Base-by-base conservation (phyloP, 2,113 vertebrate species). In the Pterophyllum scalare region DNA sequence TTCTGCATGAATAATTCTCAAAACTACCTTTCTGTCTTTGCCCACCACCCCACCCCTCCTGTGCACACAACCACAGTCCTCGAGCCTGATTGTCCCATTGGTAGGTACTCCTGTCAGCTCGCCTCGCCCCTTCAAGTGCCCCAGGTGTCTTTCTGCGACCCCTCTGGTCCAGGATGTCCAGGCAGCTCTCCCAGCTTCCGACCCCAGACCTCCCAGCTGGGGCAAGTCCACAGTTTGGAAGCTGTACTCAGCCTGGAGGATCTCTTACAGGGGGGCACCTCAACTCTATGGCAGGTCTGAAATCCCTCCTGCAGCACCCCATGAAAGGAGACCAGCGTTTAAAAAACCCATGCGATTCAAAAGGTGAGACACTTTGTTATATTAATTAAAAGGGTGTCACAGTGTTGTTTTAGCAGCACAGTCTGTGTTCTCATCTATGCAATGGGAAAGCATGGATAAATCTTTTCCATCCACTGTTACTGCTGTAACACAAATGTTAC, bases 121-220 rank as follows among this genome's bases (percentile, higher is more conserved):
- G 54, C 80, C 84, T 90, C 85, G 52, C 85, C 87, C 77, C 84
- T 84, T 83, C 76, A 86, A 89, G 91, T 79, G 77, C 89, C 81
- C 89, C 88, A 91, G 89, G 90, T 90, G 87, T 88, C 75, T 87
- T 31, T 89, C 62, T 77, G 84, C 35, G 77, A 82, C 81, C 88
- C 38, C 60, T 90, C 90, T 85, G 85, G 89, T 84, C 89, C 86
- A 93, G 88, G 88, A 96, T 96, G 96, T 95, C 96, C 91, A 94
- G 95, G 93, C 95, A 95, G 89, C 94, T 95, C 82, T 87, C 95
- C 22, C 96, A 96, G 94, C 93, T 95, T 65, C 92, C 95, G 49
- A 94, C 91, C 89, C 96, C 95, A n/a, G 95, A 96, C 90, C 91
- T 96, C 49, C 95, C 96, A 59, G 94, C 95, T 13, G 96, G 95